These are phyloP conservation scores for Orientallactaga sibirica DNA, from an alignment of 2,797 vertebrate species.

Conservation along the genomic window DNA sequence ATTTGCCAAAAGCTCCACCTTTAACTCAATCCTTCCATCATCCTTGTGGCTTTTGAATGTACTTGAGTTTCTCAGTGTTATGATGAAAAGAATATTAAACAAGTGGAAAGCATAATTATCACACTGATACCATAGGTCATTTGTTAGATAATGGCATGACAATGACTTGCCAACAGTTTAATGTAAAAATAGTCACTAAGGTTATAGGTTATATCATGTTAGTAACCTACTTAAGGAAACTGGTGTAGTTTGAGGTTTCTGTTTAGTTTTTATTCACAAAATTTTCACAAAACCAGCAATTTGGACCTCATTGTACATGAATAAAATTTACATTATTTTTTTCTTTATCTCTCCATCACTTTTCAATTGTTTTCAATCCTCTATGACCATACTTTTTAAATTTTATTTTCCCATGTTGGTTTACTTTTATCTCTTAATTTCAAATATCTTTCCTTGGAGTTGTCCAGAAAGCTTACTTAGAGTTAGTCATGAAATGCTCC, in stretches of 20 bases:
- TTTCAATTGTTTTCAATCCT: conserved; percentile 40
- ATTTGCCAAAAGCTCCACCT: background rate
- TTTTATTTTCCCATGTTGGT: background rate
- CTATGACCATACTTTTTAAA: background rate
- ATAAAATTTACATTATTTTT: conserved; percentile 50
- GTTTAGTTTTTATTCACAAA: conserved; percentile 31
- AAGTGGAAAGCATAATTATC: background rate
- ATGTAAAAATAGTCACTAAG: background rate
- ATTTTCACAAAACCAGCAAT: background rate
- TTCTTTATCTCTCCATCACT: background rate
- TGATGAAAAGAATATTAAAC: conserved; percentile 18
- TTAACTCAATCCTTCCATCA: background rate
- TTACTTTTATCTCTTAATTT: conserved; percentile 14
- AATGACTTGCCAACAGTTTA: conserved; percentile 30
- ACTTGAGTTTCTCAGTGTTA: background rate
- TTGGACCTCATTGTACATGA: background rate
- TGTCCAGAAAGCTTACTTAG: background rate
- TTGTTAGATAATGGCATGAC: background rate
- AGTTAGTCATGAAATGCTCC: background rate
- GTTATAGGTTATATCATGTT: background rate
- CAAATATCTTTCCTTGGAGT: background rate
- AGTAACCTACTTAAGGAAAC: background rate
- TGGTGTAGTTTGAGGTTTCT: background rate
- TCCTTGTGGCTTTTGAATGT: background rate
- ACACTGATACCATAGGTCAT: background rate